Conservation (phyloP, 1,140 invertebrate species). For the Hermetia illucens region DNA sequence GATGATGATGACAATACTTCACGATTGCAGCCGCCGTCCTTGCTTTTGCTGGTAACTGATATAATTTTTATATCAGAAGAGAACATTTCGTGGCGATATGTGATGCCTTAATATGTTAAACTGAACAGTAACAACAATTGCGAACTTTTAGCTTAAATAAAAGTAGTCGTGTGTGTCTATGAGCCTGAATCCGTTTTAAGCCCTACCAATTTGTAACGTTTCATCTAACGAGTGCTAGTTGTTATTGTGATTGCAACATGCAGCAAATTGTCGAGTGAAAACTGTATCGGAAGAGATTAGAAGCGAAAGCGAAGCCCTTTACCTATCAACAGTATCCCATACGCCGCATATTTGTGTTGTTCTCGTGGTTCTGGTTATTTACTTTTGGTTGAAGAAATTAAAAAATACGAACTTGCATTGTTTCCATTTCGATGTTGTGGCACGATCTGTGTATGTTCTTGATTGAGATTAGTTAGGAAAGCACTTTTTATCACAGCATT, state of each 20-base stretch:
- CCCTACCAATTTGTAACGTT: not conserved
- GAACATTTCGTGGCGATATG: too few species aligned
- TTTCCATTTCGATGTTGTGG: not conserved
- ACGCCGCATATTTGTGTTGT: not conserved
- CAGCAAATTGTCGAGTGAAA: too few species aligned
- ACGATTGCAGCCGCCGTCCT: not conserved
- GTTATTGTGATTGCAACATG: too few species aligned
- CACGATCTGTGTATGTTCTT: not conserved
- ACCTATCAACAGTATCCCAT: not conserved
- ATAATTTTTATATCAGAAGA: not conserved
- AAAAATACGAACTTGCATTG: not conserved
- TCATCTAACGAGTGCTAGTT: not conserved
- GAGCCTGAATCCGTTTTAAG: not conserved
- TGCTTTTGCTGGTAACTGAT: not conserved
- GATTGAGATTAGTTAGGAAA: not conserved
- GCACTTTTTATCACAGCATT: not conserved
- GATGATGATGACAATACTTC: not conserved
- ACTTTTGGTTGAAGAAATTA: not conserved
- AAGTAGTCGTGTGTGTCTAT: not conserved
- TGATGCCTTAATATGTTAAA: too few species aligned
- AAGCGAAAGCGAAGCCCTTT: too few species aligned
- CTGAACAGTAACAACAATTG: too few species aligned
- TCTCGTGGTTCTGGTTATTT: not conserved
- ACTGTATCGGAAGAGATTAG: too few species aligned
- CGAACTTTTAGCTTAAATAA: too few species aligned